These are phyloP conservation scores for Philaethria dido DNA, from an alignment of 2,888 invertebrate species.

Conservation along the genomic window DNA sequence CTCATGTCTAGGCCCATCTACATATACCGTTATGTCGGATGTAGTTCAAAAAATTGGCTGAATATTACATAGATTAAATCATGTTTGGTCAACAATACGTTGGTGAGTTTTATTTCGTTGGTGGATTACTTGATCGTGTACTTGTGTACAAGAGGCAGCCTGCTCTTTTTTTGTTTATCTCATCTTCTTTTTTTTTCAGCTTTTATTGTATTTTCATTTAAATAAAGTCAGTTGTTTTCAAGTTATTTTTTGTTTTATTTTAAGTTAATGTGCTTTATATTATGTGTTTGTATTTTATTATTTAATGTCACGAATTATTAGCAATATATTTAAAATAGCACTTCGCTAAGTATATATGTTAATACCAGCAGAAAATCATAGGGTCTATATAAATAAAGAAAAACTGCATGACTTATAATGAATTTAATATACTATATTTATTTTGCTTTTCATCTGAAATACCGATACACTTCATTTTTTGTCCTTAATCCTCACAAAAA, in stretches of 20 bases:
- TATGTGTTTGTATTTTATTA: neutral
- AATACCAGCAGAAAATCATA: no score
- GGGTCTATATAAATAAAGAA: no score
- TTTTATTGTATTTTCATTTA: slow-evolving; percentile 58
- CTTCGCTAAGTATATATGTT: no score
- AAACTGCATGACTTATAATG: no score
- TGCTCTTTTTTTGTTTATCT: slow-evolving; percentile 30
- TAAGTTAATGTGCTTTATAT: neutral
- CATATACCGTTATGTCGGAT: slow-evolving; percentile 8
- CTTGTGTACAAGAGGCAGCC: neutral
- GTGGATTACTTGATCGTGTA: neutral
- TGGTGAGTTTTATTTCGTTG: slow-evolving; percentile 30
- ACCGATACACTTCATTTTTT: no score
- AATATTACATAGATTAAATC: slow-evolving; percentile 25
- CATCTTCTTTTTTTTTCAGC: slow-evolving; percentile 51
- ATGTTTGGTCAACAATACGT: slow-evolving; percentile 28
- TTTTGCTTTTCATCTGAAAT: no score
- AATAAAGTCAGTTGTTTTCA: slow-evolving; percentile 71
- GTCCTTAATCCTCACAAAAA: no score
- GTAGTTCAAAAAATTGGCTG: slow-evolving; percentile 29
- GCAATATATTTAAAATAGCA: no score
- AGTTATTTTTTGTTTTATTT: slow-evolving; percentile 54
- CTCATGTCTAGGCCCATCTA: slow-evolving; percentile 26
- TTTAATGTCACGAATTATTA: no score
- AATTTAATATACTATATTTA: no score